Evolutionary conservation across 2,797 vertebrate genomes (phyloP), one percentile per base, ranked within the genome.

Genomic region (Microcaecilia unicolor): DNA sequence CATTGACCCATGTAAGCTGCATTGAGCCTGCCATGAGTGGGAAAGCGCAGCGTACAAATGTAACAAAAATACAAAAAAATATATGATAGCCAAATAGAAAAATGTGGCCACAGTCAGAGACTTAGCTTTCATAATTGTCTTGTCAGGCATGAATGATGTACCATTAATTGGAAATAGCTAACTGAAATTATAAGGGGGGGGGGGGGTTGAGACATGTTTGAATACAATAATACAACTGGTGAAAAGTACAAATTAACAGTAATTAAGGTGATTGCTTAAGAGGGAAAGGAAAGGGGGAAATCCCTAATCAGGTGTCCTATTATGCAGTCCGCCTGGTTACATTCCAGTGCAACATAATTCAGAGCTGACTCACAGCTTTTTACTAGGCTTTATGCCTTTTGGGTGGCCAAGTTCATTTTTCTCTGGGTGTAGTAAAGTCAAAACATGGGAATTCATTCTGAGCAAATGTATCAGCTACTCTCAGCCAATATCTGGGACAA

Each of bases 301-400:
- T 28, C 4, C 6, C 7, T 27, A 35, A 18, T 13, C 20, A 41
- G 55, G 48, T 26, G 28, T 18, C n/a, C 31, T 55, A 58, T 55
- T 42, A 41, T 46, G 33, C 55, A 45, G 58, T 51, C 56, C 44
- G 26, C 31, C 41, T 34, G 48, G 53, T 67, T 48, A 32, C 25
- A 15, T 46, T 36, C 37, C 14, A 18, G n/a, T 27, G 35, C 51
- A 22, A 43, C 58, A 33, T 39, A 44, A 35, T 0, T 0, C 33
- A 46, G 43, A 46, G 46, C 20, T 48, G 51, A 39, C 37, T 63
- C 24, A 6, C 48, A 32, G 41, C 34, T 48, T 45, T 35, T 46
- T 61, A 61, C 61, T 58, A 54, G 53, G 55, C 48, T 55, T 48
- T 61, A 38, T 56, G 64, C 45, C 31, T 58, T n/a, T 48, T 52